A percentile compares a stretch with the other conserved stretches of the same genome.
Conservation (phyloP, 2,888 invertebrate genomes). For the Rotaria socialis region DNA sequence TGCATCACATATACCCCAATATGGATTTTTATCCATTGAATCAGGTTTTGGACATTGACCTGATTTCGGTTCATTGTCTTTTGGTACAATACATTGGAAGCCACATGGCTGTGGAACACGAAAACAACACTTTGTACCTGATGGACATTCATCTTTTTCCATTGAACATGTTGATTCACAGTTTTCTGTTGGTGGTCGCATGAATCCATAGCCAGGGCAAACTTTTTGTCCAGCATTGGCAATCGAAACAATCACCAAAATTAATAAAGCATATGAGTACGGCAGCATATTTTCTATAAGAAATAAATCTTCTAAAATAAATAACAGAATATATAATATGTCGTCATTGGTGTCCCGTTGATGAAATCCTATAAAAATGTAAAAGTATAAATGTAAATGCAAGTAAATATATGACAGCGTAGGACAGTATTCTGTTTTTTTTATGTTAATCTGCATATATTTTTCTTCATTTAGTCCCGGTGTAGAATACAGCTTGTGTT, state of each 20-base stretch:
- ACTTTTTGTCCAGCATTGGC: not conserved
- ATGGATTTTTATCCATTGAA: not conserved
- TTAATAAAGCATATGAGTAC: not conserved
- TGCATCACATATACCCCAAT: conserved; percentile 17
- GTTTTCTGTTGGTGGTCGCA: not conserved
- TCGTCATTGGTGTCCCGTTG: not conserved
- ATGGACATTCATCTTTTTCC: not conserved
- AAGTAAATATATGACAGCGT: not conserved
- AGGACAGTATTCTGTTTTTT: not conserved
- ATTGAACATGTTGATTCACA: not conserved
- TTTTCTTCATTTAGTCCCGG: not conserved
- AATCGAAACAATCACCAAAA: not conserved
- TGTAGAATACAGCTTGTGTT: not conserved
- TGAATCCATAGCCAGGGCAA: conserved; percentile 27
- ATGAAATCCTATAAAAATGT: not conserved
- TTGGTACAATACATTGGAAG: not conserved
- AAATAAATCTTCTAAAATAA: not conserved
- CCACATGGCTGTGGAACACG: not conserved
- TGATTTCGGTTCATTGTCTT: conserved; percentile 2
- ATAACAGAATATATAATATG: not conserved
- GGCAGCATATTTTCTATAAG: not conserved
- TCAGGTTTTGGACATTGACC: not conserved
- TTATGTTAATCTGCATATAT: not conserved
- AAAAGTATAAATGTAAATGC: not conserved
- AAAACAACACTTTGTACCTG: not conserved